Conservation (phyloP, 2,797 vertebrate genomes). For the Mastacembelus armatus region DNA sequence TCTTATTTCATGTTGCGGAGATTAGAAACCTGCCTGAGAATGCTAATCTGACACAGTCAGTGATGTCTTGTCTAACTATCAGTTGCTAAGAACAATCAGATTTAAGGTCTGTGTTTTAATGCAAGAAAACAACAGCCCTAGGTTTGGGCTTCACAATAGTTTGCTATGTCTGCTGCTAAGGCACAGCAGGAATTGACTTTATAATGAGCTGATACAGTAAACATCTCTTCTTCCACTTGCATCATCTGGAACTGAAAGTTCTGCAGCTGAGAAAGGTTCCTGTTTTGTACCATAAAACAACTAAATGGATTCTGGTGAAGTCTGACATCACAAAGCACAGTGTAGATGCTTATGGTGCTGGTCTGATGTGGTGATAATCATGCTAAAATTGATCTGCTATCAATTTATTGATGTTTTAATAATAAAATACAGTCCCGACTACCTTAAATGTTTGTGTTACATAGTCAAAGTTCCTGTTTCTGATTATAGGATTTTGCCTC, state of each 20-base stretch:
- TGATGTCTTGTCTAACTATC: background rate
- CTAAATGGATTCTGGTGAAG: background rate
- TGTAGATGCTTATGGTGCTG: too few relatives aligned
- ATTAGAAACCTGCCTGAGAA: background rate
- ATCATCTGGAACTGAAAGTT: too few relatives aligned
- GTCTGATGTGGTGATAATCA: background rate
- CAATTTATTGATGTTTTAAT: background rate
- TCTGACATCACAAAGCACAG: background rate
- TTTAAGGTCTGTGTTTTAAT: too few relatives aligned
- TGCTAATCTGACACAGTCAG: background rate
- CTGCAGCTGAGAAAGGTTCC: background rate
- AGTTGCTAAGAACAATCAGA: too few relatives aligned
- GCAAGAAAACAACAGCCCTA: too few relatives aligned
- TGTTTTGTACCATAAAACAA: background rate
- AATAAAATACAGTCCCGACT: background rate
- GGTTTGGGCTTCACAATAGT: too few relatives aligned
- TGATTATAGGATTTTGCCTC: background rate
- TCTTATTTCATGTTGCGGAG: background rate
- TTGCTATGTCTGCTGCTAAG: too few relatives aligned
- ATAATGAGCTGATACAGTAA: too few relatives aligned
- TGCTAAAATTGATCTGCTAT: background rate
- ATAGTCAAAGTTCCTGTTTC: background rate
- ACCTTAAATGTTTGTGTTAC: background rate
- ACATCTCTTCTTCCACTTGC: too few relatives aligned
- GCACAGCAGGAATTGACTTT: too few relatives aligned